These are phyloP conservation scores for Phataginus tricuspis DNA, from an alignment of 2,797 vertebrate genomes.

Conservation along the genomic window DNA sequence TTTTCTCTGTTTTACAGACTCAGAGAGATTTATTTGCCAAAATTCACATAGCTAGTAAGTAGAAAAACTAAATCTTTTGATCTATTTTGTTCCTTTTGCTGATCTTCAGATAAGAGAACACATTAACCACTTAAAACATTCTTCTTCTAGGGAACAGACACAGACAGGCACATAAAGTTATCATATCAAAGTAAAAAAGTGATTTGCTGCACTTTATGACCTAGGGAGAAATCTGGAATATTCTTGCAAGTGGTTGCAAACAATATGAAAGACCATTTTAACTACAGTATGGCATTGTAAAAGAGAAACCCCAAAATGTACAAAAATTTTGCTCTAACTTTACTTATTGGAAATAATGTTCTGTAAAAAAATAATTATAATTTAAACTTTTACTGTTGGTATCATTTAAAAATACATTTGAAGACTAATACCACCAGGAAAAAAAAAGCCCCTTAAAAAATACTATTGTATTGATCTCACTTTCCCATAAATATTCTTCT, in stretches of 20 bases:
- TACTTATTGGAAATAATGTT: background rate
- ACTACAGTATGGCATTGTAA: background rate
- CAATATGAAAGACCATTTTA: conserved; percentile 1
- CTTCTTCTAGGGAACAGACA: background rate
- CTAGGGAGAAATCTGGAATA: conserved; percentile 46
- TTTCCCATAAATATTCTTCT: conserved; percentile 1
- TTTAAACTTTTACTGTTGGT: background rate
- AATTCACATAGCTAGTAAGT: background rate
- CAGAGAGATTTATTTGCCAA: background rate
- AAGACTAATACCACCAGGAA: background rate
- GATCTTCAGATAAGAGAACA: background rate
- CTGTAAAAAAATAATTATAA: background rate
- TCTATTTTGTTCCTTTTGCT: background rate
- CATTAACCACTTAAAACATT: background rate
- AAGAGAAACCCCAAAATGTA: background rate
- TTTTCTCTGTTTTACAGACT: background rate
- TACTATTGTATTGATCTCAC: background rate
- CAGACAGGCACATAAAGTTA: background rate
- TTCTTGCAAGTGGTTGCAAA: conserved; percentile 40
- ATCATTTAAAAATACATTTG: background rate
- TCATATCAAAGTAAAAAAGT: background rate
- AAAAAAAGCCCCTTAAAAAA: background rate
- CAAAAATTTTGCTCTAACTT: background rate
- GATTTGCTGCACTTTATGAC: background rate
- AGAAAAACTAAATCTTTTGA: background rate